A percentile compares a stretch with the other conserved stretches of the same genome.
Evolutionary conservation across 2,888 invertebrate genomes (phyloP).

Genomic region (Pseudococcus longispinus): DNA sequence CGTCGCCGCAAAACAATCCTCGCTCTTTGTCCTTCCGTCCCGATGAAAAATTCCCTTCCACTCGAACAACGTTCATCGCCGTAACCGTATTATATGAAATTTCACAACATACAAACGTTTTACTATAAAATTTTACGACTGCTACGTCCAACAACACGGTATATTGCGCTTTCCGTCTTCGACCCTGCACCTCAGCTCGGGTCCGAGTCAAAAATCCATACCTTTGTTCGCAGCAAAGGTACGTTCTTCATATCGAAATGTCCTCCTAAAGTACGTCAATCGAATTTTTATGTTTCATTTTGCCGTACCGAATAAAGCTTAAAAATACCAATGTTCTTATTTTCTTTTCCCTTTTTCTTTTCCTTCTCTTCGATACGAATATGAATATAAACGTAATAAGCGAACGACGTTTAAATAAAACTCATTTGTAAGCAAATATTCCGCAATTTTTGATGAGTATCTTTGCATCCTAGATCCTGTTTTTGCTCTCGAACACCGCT

Average conservation of each 20-base stretch:
- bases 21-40: background rate
- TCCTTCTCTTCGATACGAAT: background rate
- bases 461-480: background rate
- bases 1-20: background rate
- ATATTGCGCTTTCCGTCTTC: background rate
- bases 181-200: background rate
- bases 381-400: constrained; percentile 30
- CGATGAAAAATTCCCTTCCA: constrained; percentile 9
- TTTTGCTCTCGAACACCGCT: background rate
- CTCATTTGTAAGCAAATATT: constrained; percentile 29
- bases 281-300: constrained; percentile 46
- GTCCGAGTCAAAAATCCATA: constrained; percentile 29
- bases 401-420: constrained; percentile 1
- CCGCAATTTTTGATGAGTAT: background rate
- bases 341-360: background rate
- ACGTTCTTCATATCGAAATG: constrained; percentile 6
- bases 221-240: constrained; percentile 22
- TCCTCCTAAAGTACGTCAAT: constrained; percentile 36
- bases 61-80: background rate
- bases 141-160: constrained; percentile 31
- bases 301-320: background rate
- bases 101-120: background rate
- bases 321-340: constrained; percentile 33
- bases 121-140: constrained; percentile 38
- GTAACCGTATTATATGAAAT: constrained; percentile 11